Conservation (phyloP, 2,888 invertebrate species). For the Oscheius onirici region DNA sequence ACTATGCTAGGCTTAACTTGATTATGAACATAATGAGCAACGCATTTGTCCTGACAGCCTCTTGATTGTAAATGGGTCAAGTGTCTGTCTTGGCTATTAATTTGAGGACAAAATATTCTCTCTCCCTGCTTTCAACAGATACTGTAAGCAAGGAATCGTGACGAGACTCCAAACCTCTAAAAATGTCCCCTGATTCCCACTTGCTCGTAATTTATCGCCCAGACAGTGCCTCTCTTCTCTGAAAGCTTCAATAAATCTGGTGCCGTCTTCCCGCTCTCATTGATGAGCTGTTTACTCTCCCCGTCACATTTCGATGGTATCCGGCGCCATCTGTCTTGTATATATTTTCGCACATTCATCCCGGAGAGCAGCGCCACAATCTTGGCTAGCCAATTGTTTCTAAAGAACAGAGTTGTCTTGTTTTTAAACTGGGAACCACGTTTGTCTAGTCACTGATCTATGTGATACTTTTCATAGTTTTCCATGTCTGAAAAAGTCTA, state of each 20-base stretch:
- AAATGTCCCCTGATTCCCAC: too few relatives aligned
- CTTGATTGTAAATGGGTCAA: neutral
- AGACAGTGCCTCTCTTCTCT: too few relatives aligned
- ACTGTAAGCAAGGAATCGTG: too few relatives aligned
- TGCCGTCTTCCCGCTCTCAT: neutral
- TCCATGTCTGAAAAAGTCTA: too few relatives aligned
- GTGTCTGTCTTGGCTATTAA: neutral
- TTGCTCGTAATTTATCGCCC: neutral
- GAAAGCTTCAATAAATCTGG: neutral
- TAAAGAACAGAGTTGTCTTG: neutral
- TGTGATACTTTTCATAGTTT: too few relatives aligned
- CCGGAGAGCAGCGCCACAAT: neutral
- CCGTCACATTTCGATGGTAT: slow-evolving; percentile 3
- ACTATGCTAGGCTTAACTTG: too few relatives aligned
- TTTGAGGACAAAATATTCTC: neutral
- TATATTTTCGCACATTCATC: neutral
- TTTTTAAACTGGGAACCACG: too few relatives aligned
- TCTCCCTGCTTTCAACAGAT: too few relatives aligned
- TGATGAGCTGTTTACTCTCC: slow-evolving; percentile 6
- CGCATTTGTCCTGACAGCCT: neutral
- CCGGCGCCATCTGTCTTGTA: slow-evolving; percentile 10
- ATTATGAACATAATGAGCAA: too few relatives aligned
- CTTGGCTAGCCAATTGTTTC: neutral
- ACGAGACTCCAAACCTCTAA: too few relatives aligned
- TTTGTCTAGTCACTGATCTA: too few relatives aligned